A percentile compares a stretch with the other conserved stretches of the same genome.
phyloP scores from a whole-genome alignment of 1,140 invertebrate species.

The Plectrocnemia conspersa region DNA sequence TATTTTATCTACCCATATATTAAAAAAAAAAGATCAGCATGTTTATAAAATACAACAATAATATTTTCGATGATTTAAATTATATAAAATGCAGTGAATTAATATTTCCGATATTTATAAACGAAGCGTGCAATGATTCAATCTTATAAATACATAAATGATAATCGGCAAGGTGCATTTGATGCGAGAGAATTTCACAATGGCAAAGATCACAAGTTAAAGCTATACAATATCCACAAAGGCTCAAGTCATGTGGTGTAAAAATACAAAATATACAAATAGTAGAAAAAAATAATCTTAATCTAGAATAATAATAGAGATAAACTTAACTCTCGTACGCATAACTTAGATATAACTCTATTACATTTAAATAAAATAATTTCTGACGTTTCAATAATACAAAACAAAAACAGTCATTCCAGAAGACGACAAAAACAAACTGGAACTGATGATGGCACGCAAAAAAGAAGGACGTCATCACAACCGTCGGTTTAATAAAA shows the following conservation, averaged over 20 bases:
- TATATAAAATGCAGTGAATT: too few species aligned
- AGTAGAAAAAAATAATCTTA: slow-evolving; percentile 24
- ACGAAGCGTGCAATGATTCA: slow-evolving; percentile 3
- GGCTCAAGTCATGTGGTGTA: slow-evolving; percentile 32
- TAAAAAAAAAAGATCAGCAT: too few species aligned
- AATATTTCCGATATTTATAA: too few species aligned
- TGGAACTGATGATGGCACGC: slow-evolving; percentile 46
- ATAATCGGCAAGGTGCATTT: not conserved
- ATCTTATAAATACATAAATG: not conserved
- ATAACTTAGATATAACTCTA: slow-evolving; percentile 32
- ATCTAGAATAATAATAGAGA: slow-evolving; percentile 29
- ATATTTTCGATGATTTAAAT: too few species aligned
- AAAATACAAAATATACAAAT: slow-evolving; percentile 27
- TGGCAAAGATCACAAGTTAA: slow-evolving; percentile 27
- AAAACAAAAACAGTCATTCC: slow-evolving; percentile 51
- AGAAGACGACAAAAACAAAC: slow-evolving; percentile 46
- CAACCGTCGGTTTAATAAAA: slow-evolving; percentile 40
- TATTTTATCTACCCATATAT: too few species aligned
- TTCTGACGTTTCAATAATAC: slow-evolving; percentile 50
- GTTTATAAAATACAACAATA: too few species aligned
- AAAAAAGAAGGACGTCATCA: slow-evolving; percentile 52
- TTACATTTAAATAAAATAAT: slow-evolving; percentile 44
- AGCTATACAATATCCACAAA: slow-evolving; percentile 35
- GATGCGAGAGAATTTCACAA: slow-evolving; percentile 29
- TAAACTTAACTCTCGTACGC: slow-evolving; percentile 48